Base-by-base conservation (phyloP, 2,113 vertebrate genomes). In the Lagenorhynchus albirostris region DNA sequence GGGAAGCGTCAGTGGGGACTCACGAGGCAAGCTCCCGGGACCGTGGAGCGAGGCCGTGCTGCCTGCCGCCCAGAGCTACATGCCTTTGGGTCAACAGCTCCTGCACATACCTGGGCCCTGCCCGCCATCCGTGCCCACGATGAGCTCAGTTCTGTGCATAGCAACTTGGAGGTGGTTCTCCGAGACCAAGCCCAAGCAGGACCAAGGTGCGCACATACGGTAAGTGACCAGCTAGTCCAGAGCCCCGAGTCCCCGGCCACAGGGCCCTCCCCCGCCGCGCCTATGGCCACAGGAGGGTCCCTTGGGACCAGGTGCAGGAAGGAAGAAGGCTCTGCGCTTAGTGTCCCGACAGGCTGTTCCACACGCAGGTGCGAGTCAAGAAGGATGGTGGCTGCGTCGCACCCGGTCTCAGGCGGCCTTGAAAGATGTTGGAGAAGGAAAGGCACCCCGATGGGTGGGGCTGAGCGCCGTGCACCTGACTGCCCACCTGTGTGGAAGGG, bases 221-320 rank as follows among this genome's bases (percentile, higher is more conserved):
- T 21, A 5, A 29, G 5, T 1, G 4, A 38, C 2, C 33, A 18
- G 33, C 38, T 17, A 1, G 36, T 3, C 38, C 20, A 25, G 36
- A 25, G 36, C 20, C 20, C 53, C 5, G 2, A 0, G 14, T 38
- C 20, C 3, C 86, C 0, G 1, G 18, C 17, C 18, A 0, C 0
- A 0, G 47, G 0, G 13, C 8, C 31, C 41, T 38, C 1, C 29
- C 86, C 70, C 1, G 71, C 21, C 55, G 26, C 3, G 36, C 55
- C 71, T 44, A 3, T 0, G 4, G 41, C 82, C 62, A 11, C 3
- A 23, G 7, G 41, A 6, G 18, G 0, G 20, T 17, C 62, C 5
- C 8, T 6, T 1, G 31, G 13, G 76, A 3, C n/a, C 47, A 21
- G n/a, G 26, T 2, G 5, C 33, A 18, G 63, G 25, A 31, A 23